Percentiles rank a stretch among this genome's conserved stretches.
phyloP scores from a whole-genome alignment of 2,113 vertebrate genomes.

The Pedionomus torquatus region DNA sequence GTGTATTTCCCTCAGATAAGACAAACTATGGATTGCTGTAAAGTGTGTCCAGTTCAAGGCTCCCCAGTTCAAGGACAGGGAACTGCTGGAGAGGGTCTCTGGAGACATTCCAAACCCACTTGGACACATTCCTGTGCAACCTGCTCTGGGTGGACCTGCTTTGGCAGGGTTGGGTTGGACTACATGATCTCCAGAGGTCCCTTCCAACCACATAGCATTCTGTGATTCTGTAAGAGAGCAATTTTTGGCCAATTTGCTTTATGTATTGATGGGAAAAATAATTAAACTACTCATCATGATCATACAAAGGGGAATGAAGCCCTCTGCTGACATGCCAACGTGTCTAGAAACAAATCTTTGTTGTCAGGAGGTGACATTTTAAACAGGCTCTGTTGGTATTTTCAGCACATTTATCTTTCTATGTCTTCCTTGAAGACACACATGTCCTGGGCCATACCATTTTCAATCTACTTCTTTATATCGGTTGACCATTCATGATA shows the following conservation, averaged over 20 bases:
- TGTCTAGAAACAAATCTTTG: not conserved
- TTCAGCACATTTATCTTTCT: not conserved
- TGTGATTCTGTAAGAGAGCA: not conserved
- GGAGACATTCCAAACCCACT: too few relatives aligned
- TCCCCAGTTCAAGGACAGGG: too few relatives aligned
- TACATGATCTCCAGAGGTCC: too few relatives aligned
- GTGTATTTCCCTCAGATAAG: not conserved
- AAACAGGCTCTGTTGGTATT: not conserved
- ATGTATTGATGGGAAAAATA: not conserved
- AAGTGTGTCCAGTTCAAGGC: too few relatives aligned
- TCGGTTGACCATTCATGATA: not conserved
- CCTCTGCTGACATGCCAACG: not conserved
- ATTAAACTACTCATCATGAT: not conserved
- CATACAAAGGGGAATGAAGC: not conserved
- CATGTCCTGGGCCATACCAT: fast-evolving
- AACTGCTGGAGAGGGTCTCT: too few relatives aligned
- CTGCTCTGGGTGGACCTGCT: too few relatives aligned
- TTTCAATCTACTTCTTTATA: not conserved
- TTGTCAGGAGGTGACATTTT: not conserved
- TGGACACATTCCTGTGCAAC: too few relatives aligned
- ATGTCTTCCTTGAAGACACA: not conserved
- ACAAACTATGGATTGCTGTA: not conserved
- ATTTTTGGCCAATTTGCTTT: not conserved
- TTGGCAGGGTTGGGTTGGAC: too few relatives aligned
- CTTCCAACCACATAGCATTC: too few relatives aligned